Evolutionary conservation across 1,140 invertebrate species (phyloP), one percentile per base, ranked within the genome.

Genomic region (Elysia chlorotica): DNA sequence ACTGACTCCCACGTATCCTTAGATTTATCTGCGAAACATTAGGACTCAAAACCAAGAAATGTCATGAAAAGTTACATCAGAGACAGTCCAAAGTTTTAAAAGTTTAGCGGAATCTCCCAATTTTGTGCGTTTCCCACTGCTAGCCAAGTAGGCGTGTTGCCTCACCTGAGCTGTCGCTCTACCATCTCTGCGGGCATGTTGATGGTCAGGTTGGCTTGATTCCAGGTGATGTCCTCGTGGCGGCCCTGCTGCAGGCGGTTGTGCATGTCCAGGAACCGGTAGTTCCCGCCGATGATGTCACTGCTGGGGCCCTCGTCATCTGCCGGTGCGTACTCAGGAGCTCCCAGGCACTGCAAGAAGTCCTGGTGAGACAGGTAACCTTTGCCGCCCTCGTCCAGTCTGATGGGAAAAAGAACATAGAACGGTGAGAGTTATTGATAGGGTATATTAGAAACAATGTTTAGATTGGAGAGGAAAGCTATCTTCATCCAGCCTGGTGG

Each of bases 151-250:
- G 14, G 10, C 17, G 14, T 10, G 25, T 59, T 14, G 25, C 69
- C 71, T 61, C 67, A 86, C 85, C 79, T 82, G 14, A 86, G 75
- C 56, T 79, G 76, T 73, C 78, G 73, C 53, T 82, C 78, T 10
- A 86, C 80, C 59, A 82, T 70, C 23, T 79, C 79, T 17, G 82
- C 82, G 0, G 81, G 74, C 82, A 85, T 82, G 62, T 76, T 74
- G 5, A 66, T 72, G 6, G 76, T 73, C n/a, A 77, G 76, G 33
- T 79, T 74, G 25, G 83, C 85, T 69, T 85, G 84, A 62, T 85
- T 81, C 30, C 78, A 74, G 14, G 84, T 85, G 65, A 83, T 83
- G 53, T 78, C 76, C 72, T 85, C 79, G 30, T 86, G 85, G 68
- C 81, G 83, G 48, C 56, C 57, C 59, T 80, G 77, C 71, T 85